phyloP scores from a whole-genome alignment of 2,888 invertebrate genomes.

The Epsilonema sp. region DNA sequence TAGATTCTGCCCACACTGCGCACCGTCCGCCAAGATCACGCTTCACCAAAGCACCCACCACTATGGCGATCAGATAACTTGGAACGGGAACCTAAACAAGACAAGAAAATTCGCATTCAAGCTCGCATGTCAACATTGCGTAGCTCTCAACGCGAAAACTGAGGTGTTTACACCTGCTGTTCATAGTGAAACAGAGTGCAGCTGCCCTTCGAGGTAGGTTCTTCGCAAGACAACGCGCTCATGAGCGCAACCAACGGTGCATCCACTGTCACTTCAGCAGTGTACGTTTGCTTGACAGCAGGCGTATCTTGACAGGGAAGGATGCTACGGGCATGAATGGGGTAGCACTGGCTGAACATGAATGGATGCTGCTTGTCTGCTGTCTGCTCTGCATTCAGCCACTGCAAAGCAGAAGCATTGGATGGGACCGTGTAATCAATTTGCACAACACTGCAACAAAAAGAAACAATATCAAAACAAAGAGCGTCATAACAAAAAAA shows the following conservation, averaged over 20 bases:
- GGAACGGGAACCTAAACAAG: constrained; percentile 65
- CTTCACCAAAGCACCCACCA: constrained; percentile 54
- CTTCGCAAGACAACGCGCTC: too few relatives aligned
- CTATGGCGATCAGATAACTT: constrained; percentile 69
- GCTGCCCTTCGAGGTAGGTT: too few relatives aligned
- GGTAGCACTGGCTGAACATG: constrained; percentile 45
- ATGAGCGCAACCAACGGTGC: too few relatives aligned
- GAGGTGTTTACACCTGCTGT: too few relatives aligned
- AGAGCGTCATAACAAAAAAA: too few relatives aligned
- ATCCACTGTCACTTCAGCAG: constrained; percentile 45
- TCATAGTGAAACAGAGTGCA: too few relatives aligned
- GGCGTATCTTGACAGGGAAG: constrained; percentile 83
- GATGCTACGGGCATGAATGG: constrained; percentile 69
- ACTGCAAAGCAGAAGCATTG: constrained; percentile 63
- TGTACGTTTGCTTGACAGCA: constrained; percentile 62
- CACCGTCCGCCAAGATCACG: constrained; percentile 38
- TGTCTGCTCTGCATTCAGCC: constrained; percentile 67
- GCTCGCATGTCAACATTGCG: too few relatives aligned
- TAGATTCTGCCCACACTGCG: constrained; percentile 67
- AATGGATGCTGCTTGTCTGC: constrained; percentile 65
- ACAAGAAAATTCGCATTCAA: too few relatives aligned
- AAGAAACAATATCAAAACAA: too few relatives aligned
- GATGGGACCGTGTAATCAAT: too few relatives aligned
- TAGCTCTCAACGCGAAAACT: too few relatives aligned
- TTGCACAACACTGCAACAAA: too few relatives aligned